phyloP scores from a whole-genome alignment of 2,888 invertebrate genomes.

The Plagodis pulveraria region DNA sequence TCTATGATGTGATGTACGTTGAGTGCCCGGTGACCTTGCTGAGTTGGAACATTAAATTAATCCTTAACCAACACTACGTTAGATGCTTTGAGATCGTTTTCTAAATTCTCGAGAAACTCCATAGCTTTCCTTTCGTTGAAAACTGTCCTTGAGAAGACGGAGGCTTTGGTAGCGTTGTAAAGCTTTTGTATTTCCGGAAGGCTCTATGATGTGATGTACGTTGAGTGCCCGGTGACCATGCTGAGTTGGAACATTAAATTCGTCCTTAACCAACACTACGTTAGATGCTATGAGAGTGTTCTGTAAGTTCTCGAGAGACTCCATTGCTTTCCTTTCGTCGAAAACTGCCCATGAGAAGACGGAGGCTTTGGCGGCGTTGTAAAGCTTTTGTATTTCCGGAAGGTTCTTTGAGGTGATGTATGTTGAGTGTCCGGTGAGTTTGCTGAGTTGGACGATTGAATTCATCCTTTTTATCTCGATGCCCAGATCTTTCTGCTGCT shows the following conservation, averaged over 20 bases:
- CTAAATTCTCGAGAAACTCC: conserved; percentile 47
- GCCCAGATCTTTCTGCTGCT: conserved; percentile 65
- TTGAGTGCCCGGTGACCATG: no score
- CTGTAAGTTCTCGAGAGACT: conserved; percentile 12
- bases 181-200: conserved; percentile 39
- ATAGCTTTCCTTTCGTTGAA: conserved; percentile 52
- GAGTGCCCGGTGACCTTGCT: no score
- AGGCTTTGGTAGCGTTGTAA: conserved; percentile 37
- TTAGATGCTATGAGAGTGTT: no score
- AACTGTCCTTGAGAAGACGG: conserved; percentile 46
- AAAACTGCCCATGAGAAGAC: conserved; percentile 52
- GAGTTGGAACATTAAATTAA: conserved; percentile 60
- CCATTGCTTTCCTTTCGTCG: conserved; percentile 46
- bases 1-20: conserved; percentile 32
- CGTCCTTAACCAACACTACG: conserved; percentile 41
- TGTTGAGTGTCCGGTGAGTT: conserved; percentile 42
- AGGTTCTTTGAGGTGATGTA: conserved; percentile 32
- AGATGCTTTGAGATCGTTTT: conserved; percentile 46
- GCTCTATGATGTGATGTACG: conserved; percentile 33
- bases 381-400: conserved; percentile 39
- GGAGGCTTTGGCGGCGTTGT: conserved; percentile 37
- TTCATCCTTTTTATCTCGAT: conserved; percentile 65
- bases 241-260: conserved; percentile 58
- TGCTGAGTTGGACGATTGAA: conserved; percentile 57
- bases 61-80: conserved; percentile 35